Evolutionary conservation across 2,888 invertebrate genomes (phyloP).

Genomic region (Polietes domitor): DNA sequence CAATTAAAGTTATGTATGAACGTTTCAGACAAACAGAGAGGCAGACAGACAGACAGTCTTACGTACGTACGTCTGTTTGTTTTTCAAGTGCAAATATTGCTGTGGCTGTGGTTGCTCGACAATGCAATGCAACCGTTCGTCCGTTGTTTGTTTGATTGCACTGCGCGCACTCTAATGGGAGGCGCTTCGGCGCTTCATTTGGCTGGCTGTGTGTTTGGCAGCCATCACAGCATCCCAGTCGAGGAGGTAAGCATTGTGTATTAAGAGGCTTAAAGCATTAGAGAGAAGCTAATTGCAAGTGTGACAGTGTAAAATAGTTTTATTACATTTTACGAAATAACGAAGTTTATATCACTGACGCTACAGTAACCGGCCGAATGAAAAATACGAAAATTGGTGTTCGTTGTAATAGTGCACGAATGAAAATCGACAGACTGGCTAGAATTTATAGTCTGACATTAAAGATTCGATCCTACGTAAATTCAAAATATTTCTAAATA

Average conservation of each 20-base stretch:
- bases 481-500: too few species aligned
- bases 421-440: too few species aligned
- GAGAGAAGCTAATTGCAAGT: slow-evolving; percentile 43
- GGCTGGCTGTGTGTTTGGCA: slow-evolving; percentile 19
- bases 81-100: slow-evolving; percentile 41
- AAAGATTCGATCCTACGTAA: too few species aligned
- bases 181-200: slow-evolving; percentile 48
- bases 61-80: neutral
- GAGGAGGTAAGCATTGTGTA: neutral
- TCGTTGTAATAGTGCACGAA: too few species aligned
- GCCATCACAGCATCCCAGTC: neutral
- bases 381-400: too few species aligned
- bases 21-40: neutral
- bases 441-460: too few species aligned
- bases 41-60: neutral
- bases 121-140: slow-evolving; percentile 9
- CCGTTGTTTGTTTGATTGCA: slow-evolving; percentile 1
- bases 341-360: neutral
- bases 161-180: slow-evolving; percentile 37
- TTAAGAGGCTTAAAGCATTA: slow-evolving; percentile 34
- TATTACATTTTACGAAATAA: slow-evolving; percentile 33
- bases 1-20: slow-evolving; percentile 44
- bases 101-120: neutral
- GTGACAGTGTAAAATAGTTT: slow-evolving; percentile 48
- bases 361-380: neutral